phyloP scores from a whole-genome alignment of 2,888 invertebrate species.

The Calameuta pallipes region DNA sequence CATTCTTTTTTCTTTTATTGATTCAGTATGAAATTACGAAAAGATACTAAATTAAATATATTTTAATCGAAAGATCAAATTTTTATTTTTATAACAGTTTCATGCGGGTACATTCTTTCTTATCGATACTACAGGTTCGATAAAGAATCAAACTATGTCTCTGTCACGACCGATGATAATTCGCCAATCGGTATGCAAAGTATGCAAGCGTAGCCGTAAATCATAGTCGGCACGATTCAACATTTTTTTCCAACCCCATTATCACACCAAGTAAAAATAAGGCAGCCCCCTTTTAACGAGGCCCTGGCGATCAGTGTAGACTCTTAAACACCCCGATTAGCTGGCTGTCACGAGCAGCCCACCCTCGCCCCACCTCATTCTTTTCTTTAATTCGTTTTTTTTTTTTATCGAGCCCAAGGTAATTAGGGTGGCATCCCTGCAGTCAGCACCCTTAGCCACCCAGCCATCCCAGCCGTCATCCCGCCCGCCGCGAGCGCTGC shows the following conservation, averaged over 20 bases:
- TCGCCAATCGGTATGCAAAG: constrained; percentile 56
- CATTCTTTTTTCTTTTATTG: neutral
- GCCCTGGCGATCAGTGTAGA: constrained; percentile 65
- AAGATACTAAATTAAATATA: neutral
- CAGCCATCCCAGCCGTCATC: constrained; percentile 32
- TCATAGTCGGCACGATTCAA: constrained; percentile 5
- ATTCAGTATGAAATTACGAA: neutral
- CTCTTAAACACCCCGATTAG: constrained; percentile 67
- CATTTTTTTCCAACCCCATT: constrained; percentile 51
- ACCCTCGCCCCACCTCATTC: constrained; percentile 62
- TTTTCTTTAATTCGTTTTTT: constrained; percentile 65
- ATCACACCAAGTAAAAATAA: constrained; percentile 62
- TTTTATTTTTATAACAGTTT: neutral
- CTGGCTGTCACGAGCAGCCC: constrained; percentile 66
- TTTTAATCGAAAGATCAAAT: neutral
- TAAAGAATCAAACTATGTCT: neutral
- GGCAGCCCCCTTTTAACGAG: constrained; percentile 63
- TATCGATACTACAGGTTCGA: neutral
- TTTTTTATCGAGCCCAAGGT: constrained; percentile 60
- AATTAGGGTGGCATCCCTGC: constrained; percentile 65
- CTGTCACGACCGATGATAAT: constrained; percentile 4
- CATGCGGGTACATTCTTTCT: neutral
- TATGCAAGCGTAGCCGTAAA: constrained; percentile 47
- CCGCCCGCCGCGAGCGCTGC: constrained; percentile 41
- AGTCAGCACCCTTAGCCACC: constrained; percentile 49